Evolutionary conservation across 2,888 invertebrate genomes (phyloP).

Genomic region (Oligia fasciuncula): DNA sequence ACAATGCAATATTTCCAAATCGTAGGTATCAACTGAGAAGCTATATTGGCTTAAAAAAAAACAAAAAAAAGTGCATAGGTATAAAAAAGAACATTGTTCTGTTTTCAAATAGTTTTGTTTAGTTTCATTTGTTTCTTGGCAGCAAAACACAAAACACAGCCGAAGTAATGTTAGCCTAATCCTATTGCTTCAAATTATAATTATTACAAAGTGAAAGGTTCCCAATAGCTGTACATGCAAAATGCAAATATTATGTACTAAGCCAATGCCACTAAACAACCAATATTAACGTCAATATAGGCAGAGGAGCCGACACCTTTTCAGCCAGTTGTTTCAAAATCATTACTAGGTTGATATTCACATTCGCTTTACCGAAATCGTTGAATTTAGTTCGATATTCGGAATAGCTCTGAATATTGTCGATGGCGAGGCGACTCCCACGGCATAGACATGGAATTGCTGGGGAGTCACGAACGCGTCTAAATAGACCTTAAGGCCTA

Average conservation of each 20-base stretch:
- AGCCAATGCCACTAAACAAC: neutral
- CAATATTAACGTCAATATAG: neutral
- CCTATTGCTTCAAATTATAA: neutral
- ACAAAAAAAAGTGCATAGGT: neutral
- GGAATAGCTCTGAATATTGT: slow-evolving; percentile 40
- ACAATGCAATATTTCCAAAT: neutral
- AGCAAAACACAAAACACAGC: no score
- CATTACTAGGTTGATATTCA: slow-evolving; percentile 28
- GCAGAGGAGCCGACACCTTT: slow-evolving; percentile 7
- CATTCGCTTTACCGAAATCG: slow-evolving; percentile 35
- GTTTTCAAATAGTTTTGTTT: neutral
- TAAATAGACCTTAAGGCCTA: slow-evolving; percentile 57
- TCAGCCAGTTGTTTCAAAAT: slow-evolving; percentile 8
- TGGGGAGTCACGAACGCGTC: slow-evolving; percentile 51
- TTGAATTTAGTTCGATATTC: slow-evolving; percentile 40
- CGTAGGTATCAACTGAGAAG: no score
- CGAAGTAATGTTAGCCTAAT: neutral
- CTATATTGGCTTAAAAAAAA: neutral
- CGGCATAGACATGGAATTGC: slow-evolving; percentile 45
- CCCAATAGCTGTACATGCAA: neutral
- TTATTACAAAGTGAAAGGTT: neutral
- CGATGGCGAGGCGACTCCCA: slow-evolving; percentile 45
- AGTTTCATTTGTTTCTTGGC: neutral
- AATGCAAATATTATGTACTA: neutral
- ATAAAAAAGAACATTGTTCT: neutral